Base-by-base conservation (phyloP, 2,797 vertebrate species). In the Sandelia bainsii region DNA sequence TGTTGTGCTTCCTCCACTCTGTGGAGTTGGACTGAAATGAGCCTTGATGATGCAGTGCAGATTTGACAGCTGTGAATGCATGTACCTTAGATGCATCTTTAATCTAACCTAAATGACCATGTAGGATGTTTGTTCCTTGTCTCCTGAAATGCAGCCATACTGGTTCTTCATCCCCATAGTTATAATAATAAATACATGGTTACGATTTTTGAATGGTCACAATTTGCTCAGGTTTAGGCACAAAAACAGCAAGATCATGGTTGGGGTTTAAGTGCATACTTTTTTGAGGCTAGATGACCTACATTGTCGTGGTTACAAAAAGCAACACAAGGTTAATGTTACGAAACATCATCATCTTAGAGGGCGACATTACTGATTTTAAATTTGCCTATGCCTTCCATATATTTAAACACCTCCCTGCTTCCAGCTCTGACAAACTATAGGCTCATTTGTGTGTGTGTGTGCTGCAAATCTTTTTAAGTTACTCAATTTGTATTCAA, bases 41-140 rank as follows among this genome's bases (percentile, higher is more conserved):
- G 80, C 70, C 66, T 82, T 86, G 84, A 85, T 90, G 80, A 79
- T 76, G 10, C 11, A 77, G 64, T 64, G 65, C 9, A 37, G 69
- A 83, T 83, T 81, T 84, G 84, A 89, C 79, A 85, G 80, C 84
- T 85, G 78, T 73, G 78, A 67, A 80, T 83, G 62, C 72, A 75
- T 72, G 58, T 25, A 42, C 40, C 6, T 5, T 16, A 27, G 29
- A 68, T 69, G 58, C 42, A 44, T 65, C 32, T 70, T 49, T 60
- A 6, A 6, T 4, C 8, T 3, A 20, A 20, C 19, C 45, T 46
- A 46, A 46, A 46, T 4, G 9, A 10, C 3, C 19, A 20, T 10
- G 9, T 20, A 22, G 45, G 1, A 5, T 48, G 45, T 48, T n/a
- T 45, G 8, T n/a, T n/a, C 7, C 44, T 17, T 22, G 9, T 48